Base-by-base conservation (phyloP, 2,888 invertebrate genomes). In the Erpobdella octoculata region DNA sequence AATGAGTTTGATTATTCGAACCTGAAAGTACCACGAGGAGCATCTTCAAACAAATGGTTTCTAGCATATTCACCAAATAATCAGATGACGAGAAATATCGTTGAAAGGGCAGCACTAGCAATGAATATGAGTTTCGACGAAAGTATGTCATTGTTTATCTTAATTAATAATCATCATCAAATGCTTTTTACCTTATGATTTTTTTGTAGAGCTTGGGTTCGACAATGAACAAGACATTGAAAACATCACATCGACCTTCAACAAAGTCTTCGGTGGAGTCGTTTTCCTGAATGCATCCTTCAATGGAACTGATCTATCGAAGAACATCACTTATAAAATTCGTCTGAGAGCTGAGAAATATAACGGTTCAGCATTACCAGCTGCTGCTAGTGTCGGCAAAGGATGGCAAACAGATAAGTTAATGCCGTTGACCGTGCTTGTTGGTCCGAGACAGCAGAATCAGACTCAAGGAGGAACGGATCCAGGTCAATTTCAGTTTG, bases 181-280 rank as follows among this genome's bases (percentile, higher is more conserved):
- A 6, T 6, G 28, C 21, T 5, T 15, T 28, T 25, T n/a, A 12
- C 2, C 4, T 4, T 53, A 25, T 53, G 15, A 53, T n/a, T 1
- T 8, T n/a, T 25, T 53, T 53, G 21, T 4, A 78, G 78, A 76
- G 70, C 73, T 72, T 71, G 82, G 81, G 5, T 84, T 84, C 76
- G 72, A 73, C 2, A 79, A 76, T 28, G 85, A 85, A 75, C 77
- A 78, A 2, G 79, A 80, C 18, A 77, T 85, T 79, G 81, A 83
- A 21, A 71, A 77, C 4, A 80, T 58, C 69, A 33, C 69, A 4
- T 35, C 64, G 28, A 18, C 68, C 5, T 25, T 36, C n/a, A 53
- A 38, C 59, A 48, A 35, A 48, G 58, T 71, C 12, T 67, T 67
- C 33, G 71, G 67, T 18, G 71, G 65, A 21, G 59, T 71, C 12